A percentile compares a stretch with the other conserved stretches of the same genome.
Evolutionary conservation across 2,888 invertebrate genomes (phyloP).

Genomic region (Griposia aprilina): DNA sequence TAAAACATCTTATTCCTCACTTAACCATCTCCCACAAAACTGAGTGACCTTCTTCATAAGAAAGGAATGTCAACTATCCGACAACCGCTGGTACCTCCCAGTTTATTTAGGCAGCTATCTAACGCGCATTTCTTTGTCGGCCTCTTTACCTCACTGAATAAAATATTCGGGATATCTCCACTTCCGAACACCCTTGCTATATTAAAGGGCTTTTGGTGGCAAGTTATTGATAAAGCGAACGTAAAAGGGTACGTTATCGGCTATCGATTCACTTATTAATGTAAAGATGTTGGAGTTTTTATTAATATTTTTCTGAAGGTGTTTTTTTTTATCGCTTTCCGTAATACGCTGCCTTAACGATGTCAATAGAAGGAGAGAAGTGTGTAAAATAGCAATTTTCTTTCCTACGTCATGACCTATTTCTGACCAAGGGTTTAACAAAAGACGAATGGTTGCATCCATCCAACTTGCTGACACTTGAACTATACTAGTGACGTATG

Average conservation of each 20-base stretch:
- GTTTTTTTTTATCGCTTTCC: conserved; percentile 33
- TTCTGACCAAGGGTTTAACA: neutral
- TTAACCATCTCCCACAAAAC: neutral
- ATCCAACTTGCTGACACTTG: neutral
- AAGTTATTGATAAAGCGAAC: conserved; percentile 78
- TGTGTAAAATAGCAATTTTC: neutral
- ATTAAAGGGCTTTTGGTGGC: conserved; percentile 79
- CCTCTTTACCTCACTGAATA: conserved; percentile 87
- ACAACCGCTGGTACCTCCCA: conserved; percentile 72
- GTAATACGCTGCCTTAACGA: neutral
- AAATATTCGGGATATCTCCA: conserved; percentile 88
- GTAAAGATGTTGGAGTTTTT: conserved; percentile 49
- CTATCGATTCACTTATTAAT: conserved; percentile 72
- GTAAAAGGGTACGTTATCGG: conserved; percentile 72
- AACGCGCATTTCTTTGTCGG: conserved; percentile 89
- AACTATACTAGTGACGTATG: neutral
- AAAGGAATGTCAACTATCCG: conserved; percentile 48
- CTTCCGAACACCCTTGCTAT: conserved; percentile 79
- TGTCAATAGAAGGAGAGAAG: neutral
- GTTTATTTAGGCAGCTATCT: conserved; percentile 87
- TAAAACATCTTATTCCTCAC: neutral
- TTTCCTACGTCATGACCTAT: neutral
- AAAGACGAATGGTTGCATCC: conserved; percentile 7
- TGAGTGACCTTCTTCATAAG: conserved; percentile 40
- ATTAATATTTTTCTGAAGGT: conserved; percentile 53